These are phyloP conservation scores for Spea hammondii DNA, from an alignment of 2,797 vertebrate genomes.

Conservation along the genomic window DNA sequence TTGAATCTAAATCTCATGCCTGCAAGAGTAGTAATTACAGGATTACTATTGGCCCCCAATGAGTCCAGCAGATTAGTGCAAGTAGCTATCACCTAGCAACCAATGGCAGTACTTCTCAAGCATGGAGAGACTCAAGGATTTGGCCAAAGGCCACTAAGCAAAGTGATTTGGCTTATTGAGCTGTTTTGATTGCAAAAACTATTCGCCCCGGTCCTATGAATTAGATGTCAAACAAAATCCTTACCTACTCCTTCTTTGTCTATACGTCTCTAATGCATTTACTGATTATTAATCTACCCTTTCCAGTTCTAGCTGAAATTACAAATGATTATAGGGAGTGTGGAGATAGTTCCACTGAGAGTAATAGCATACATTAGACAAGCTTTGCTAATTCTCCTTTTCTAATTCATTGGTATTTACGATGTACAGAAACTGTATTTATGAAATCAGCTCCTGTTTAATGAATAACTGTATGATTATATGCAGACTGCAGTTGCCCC, in stretches of 20 bases:
- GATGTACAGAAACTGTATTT: neutral
- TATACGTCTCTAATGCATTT: neutral
- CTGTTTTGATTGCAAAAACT: neutral
- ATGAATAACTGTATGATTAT: conserved; percentile 3
- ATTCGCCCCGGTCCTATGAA: neutral
- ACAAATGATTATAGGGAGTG: neutral
- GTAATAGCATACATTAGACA: neutral
- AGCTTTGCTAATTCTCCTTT: neutral
- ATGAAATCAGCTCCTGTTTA: neutral
- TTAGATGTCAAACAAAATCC: neutral
- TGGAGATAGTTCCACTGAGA: neutral
- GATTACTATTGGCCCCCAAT: neutral
- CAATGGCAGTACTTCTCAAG: neutral
- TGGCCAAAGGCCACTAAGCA: conserved; percentile 5
- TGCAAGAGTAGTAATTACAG: neutral
- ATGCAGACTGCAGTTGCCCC: too few relatives aligned
- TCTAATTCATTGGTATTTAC: neutral
- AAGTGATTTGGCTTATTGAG: conserved; percentile 17
- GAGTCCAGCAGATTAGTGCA: conserved; percentile 5
- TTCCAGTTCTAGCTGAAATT: neutral
- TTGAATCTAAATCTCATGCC: neutral
- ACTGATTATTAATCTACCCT: conserved; percentile 1
- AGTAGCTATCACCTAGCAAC: conserved; percentile 11
- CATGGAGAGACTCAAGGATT: conserved; percentile 11
- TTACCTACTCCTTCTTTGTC: neutral